Evolutionary conservation across 2,888 invertebrate genomes (phyloP), one percentile per base, ranked within the genome.

Genomic region (Autographa gamma): DNA sequence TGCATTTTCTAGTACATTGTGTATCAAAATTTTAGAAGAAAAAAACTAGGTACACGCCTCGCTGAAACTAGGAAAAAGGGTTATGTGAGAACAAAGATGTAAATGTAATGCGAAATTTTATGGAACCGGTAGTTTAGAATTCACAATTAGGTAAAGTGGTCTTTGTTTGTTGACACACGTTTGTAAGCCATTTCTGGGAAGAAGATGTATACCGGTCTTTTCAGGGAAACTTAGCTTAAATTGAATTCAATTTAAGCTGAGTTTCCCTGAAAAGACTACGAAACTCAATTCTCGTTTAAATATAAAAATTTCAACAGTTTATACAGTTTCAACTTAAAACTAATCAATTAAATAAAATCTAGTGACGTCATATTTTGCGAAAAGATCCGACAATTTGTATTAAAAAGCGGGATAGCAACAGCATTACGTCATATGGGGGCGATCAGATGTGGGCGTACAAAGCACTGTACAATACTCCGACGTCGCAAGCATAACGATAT

Each of bases 41-140:
- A 67, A 66, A 60, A 64, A 32, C 52, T 56, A 54, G 41, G 34
- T 69, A 58, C 7, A 63, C 63, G 65, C 67, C 63, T 77, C 32
- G 63, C 54, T 65, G 65, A 34, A 80, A 60, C 77, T 68, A 48
- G 67, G 34, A 60, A 56, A 67, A 66, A 63, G 43, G 52, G 71
- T 64, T 38, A 43, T 65, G 7, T 63, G 32, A 43, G 56, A 7
- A 63, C 71, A 13, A 16, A 9, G 62, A 67, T 65, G 31, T 61
- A 66, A n/a, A 43, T 19, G 31, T 6, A 3, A 25, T 19, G 7
- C 19, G 2, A 32, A 25, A 54, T 56, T 11, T 19, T 19, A 52
- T 56, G 48, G 63, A 77, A 71, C 65, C 9, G 64, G 19, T 43
- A 41, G 14, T 48, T 13, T 0, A 18, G n/a, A 9, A 11, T 18